Evolutionary conservation across 2,113 vertebrate genomes (phyloP).

Genomic region (Anarrhichthys ocellatus): DNA sequence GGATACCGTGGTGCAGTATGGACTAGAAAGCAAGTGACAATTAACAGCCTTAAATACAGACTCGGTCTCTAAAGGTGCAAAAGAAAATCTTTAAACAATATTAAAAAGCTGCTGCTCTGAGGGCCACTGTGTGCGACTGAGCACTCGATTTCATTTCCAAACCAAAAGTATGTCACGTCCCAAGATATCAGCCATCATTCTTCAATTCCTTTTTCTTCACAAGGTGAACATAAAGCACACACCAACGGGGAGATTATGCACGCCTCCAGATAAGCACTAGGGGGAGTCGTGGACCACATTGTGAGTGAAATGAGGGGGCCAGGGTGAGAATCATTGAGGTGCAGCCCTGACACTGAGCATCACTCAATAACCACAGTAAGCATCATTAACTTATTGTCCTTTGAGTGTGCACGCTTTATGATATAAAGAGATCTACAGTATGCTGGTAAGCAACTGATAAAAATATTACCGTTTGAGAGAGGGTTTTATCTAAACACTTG

Average conservation of each 20-base stretch:
- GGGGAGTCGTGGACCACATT: conserved; percentile 14
- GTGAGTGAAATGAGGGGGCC: background rate
- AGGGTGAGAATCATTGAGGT: background rate
- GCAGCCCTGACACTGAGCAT: background rate
- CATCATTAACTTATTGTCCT: background rate
- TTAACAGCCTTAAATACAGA: background rate
- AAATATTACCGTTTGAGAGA: too few species aligned
- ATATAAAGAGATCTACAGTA: too few species aligned
- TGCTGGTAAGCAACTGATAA: background rate
- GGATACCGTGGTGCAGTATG: background rate
- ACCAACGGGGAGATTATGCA: background rate
- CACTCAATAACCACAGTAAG: background rate
- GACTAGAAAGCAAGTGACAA: background rate
- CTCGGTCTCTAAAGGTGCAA: background rate
- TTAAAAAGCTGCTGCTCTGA: background rate
- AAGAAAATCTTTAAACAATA: background rate
- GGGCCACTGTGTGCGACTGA: background rate
- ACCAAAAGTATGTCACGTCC: conserved; percentile 21
- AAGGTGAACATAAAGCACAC: background rate
- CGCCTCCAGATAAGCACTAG: conserved; percentile 49
- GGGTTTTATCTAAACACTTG: background rate
- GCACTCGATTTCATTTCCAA: background rate
- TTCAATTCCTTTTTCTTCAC: conserved; percentile 8
- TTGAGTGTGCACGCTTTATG: background rate
- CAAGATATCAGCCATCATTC: conserved; percentile 9